Base-by-base conservation (phyloP, 2,797 vertebrate species). In the Myotis planiceps region DNA sequence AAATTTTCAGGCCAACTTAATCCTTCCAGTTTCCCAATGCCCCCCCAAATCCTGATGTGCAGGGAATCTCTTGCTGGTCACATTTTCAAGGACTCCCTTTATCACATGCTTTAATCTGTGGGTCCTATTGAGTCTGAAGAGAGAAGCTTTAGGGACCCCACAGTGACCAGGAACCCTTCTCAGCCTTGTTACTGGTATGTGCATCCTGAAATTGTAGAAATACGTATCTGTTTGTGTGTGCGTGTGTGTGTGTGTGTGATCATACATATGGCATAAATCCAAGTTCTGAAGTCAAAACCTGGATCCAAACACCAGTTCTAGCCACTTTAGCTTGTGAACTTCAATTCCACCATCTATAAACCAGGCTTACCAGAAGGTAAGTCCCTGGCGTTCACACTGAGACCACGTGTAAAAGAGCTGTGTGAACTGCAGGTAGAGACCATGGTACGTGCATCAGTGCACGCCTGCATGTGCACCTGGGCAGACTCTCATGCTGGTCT, bases 251-350 rank as follows among this genome's bases (percentile, higher is more conserved):
- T 80, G 29, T 32, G 60, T 12, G 7, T 14, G 9, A 39, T 71
- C 15, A 19, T 15, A 47, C 16, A 79, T 3, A 19, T 25, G 16
- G 65, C 51, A 78, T 39, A 80, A 80, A 78, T 47, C 19, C 29
- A 82, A 53, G 45, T 66, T 87, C 71, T 91, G 4, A 95, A 66
- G 60, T 84, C 39, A 37, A 68, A 84, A 23, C 55, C 42, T 47
- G 19, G 27, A 53, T 74, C 15, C 47, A 80, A 60, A 79, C 19
- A 74, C 42, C 42, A 66, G 34, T 47, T 81, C 19, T 21, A 60
- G 63, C 25, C 21, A 34, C 25, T 66, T 27, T 7, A 68, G 32
- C 74, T 53, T 32, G 51, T 51, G 71, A 74, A 69, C 60, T 49
- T 47, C 53, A 92, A 51, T 53, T 71, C 51, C 68, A 45, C 29